Conservation (phyloP, 92 coral and sea anemone genomes). For the Heteractis magnifica region DNA sequence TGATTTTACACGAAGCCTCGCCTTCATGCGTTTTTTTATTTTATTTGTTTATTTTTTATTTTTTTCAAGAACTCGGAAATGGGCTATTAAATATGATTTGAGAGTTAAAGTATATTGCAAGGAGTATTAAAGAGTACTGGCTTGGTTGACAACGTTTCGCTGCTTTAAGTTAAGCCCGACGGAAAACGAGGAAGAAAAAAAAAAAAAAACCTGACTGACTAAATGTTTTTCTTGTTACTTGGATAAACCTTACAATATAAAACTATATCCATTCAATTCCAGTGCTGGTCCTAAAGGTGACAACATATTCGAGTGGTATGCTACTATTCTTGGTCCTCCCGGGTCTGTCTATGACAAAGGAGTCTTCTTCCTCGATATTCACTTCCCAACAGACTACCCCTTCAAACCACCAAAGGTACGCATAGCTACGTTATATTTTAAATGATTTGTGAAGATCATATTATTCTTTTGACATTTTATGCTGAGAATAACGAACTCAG, state of each 20-base stretch:
- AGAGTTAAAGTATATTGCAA: too few relatives aligned
- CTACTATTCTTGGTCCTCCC: slow-evolving; percentile 92
- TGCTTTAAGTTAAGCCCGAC: too few relatives aligned
- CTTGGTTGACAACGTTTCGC: too few relatives aligned
- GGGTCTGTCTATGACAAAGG: slow-evolving; percentile 93
- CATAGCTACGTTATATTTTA: not conserved
- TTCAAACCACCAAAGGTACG: slow-evolving; percentile 97
- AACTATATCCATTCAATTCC: not conserved
- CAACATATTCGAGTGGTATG: slow-evolving; percentile 90
- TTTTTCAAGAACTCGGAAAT: too few relatives aligned
- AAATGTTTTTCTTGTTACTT: not conserved
- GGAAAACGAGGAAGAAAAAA: too few relatives aligned
- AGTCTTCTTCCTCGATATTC: slow-evolving; percentile 94
- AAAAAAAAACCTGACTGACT: not conserved
- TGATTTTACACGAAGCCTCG: too few relatives aligned
- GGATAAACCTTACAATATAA: not conserved
- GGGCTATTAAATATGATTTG: too few relatives aligned
- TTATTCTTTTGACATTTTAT: too few relatives aligned
- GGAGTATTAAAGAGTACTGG: too few relatives aligned
- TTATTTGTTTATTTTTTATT: too few relatives aligned
- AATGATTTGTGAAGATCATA: not conserved
- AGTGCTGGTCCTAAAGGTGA: slow-evolving; percentile 97
- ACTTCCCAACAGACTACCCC: slow-evolving; percentile 88
- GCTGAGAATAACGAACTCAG: not conserved
- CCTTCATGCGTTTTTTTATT: too few relatives aligned